Percentiles rank a stretch among this genome's conserved stretches.
phyloP scores from a whole-genome alignment of 2,113 vertebrate species.

The Nothoprocta perdicaria region DNA sequence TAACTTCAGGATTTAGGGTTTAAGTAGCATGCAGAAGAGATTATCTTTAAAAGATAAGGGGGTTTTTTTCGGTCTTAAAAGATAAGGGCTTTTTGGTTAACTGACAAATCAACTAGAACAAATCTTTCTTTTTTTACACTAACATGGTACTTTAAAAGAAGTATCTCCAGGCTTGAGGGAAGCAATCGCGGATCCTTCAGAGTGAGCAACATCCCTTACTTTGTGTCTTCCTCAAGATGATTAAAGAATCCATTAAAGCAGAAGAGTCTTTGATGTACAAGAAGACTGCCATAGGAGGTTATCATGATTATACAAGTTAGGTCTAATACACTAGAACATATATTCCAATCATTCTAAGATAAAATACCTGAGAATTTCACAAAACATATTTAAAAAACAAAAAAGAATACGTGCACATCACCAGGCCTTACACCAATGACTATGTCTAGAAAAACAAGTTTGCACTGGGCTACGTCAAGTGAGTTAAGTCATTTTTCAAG shows the following conservation, averaged over 20 bases:
- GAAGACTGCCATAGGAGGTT: not conserved
- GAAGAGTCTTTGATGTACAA: not conserved
- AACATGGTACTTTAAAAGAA: not conserved
- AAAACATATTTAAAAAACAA: not conserved
- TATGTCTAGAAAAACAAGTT: not conserved
- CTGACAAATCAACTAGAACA: not conserved
- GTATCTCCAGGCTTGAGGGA: not conserved
- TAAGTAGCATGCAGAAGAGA: not conserved
- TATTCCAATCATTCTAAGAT: not conserved
- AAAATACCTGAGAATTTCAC: not conserved
- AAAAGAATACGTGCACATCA: not conserved
- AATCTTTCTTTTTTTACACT: not conserved
- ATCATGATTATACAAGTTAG: not conserved
- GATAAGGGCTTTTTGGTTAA: not conserved
- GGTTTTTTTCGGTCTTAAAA: not conserved
- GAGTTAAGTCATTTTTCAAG: not conserved
- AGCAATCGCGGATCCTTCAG: not conserved
- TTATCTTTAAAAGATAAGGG: not conserved
- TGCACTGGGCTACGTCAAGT: not conserved
- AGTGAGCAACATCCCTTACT: not conserved
- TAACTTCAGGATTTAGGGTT: not conserved
- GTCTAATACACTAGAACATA: not conserved
- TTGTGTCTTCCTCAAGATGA: not conserved
- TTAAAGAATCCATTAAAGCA: not conserved
- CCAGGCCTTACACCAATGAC: not conserved